Percentiles rank a stretch among this genome's conserved stretches.
Evolutionary conservation across 1,140 invertebrate species (phyloP).

Genomic region (Hypsibius dujardini): DNA sequence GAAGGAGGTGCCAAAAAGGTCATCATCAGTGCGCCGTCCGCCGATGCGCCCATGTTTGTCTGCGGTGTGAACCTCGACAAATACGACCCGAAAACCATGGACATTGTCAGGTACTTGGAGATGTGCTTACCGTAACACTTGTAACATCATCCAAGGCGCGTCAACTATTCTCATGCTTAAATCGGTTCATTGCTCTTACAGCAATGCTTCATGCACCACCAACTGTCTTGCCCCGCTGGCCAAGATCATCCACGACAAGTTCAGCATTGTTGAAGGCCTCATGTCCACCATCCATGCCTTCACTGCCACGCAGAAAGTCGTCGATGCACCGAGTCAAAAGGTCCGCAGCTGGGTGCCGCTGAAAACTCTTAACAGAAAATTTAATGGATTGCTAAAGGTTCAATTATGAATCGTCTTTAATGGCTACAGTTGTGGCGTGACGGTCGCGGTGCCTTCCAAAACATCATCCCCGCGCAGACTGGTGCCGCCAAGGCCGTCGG

Average conservation of each 20-base stretch:
- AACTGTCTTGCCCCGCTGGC: slow-evolving; percentile 37
- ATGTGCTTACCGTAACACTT: no score
- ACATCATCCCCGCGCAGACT: slow-evolving; percentile 37
- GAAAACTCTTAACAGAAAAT: no score
- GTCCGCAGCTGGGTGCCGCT: slow-evolving; percentile 19
- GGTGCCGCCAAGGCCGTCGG: slow-evolving; percentile 34
- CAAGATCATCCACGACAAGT: slow-evolving; percentile 36
- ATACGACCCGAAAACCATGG: slow-evolving; percentile 27
- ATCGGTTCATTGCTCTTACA: neutral
- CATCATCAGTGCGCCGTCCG: slow-evolving; percentile 35
- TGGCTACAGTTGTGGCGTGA: slow-evolving; percentile 29
- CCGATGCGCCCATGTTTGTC: slow-evolving; percentile 36
- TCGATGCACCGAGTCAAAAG: slow-evolving; percentile 35
- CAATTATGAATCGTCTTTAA: neutral
- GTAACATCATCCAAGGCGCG: slow-evolving; percentile 11
- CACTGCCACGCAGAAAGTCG: slow-evolving; percentile 36
- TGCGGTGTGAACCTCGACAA: slow-evolving; percentile 33
- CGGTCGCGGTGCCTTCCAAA: slow-evolving; percentile 32
- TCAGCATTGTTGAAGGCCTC: slow-evolving; percentile 33
- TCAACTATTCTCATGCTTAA: slow-evolving; percentile 12
- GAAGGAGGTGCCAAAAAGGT: slow-evolving; percentile 40
- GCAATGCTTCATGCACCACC: slow-evolving; percentile 36
- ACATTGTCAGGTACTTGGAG: slow-evolving; percentile 27
- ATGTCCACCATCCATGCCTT: slow-evolving; percentile 37
- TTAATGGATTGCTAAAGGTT: neutral